Conservation (phyloP, 2,113 vertebrate species). For the Dolichotis patagonum region DNA sequence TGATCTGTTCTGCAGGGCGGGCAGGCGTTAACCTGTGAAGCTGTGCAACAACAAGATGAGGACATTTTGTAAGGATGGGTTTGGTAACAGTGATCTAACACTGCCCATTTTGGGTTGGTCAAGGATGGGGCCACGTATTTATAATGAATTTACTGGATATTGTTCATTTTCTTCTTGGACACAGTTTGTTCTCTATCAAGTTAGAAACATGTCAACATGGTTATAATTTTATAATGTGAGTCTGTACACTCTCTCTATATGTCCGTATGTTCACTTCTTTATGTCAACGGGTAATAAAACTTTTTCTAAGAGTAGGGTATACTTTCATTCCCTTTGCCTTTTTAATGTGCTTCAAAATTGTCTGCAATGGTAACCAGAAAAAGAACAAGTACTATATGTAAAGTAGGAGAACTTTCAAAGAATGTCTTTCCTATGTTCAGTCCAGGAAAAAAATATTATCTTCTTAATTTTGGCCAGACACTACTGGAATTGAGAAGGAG, state of each 20-base stretch:
- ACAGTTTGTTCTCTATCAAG: not conserved
- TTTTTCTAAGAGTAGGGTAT: not conserved
- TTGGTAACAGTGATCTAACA: not conserved
- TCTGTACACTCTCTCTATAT: not conserved
- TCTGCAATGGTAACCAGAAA: not conserved
- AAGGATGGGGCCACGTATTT: not conserved
- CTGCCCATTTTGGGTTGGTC: not conserved
- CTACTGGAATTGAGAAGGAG: not conserved
- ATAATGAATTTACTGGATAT: not conserved
- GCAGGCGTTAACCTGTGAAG: not conserved
- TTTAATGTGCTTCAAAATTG: constrained; percentile 23
- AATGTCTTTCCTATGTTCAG: not conserved
- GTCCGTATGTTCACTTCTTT: not conserved
- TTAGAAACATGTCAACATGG: not conserved
- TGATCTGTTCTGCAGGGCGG: not conserved
- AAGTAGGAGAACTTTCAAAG: not conserved
- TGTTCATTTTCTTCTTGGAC: constrained; percentile 13
- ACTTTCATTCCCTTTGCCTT: not conserved
- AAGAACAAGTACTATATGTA: not conserved
- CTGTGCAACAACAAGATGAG: not conserved
- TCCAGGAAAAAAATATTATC: not conserved
- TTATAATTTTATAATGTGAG: not conserved
- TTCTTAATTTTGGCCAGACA: not conserved
- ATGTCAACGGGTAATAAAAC: not conserved
- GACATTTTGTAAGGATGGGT: not conserved